These are phyloP conservation scores for Leucoma salicis DNA, from an alignment of 2,888 invertebrate genomes.

Conservation along the genomic window DNA sequence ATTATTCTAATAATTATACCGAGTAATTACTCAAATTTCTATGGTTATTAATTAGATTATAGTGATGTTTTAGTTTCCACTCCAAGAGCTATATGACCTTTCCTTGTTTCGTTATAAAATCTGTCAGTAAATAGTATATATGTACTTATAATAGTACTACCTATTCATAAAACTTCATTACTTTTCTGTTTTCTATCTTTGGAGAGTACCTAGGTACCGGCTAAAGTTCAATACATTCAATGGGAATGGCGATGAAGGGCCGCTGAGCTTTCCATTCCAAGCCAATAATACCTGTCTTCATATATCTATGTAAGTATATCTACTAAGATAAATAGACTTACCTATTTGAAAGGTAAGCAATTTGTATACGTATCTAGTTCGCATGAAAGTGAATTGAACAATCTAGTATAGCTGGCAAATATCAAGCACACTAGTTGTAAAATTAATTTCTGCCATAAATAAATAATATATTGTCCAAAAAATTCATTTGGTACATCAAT, in stretches of 20 bases:
- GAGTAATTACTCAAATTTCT: too few species aligned
- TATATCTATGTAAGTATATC: constrained; percentile 40
- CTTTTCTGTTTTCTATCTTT: constrained; percentile 19
- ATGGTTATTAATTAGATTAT: too few species aligned
- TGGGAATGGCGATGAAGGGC: constrained; percentile 39
- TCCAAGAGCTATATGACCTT: too few species aligned
- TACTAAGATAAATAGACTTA: constrained; percentile 60
- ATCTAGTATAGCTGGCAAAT: constrained; percentile 17
- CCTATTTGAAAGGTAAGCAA: constrained; percentile 67
- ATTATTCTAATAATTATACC: too few species aligned
- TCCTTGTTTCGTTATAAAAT: too few species aligned
- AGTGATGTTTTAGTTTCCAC: not conserved
- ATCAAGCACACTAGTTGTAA: too few species aligned
- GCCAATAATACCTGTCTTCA: constrained; percentile 46
- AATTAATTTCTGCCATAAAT: too few species aligned
- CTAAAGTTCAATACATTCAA: constrained; percentile 25
- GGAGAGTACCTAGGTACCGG: constrained; percentile 29
- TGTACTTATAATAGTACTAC: too few species aligned
- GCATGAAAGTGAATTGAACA: constrained; percentile 47
- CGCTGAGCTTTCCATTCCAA: constrained; percentile 43
- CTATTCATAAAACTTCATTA: constrained; percentile 19
- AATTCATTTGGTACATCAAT: too few species aligned
- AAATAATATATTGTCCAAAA: too few species aligned
- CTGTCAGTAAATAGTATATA: too few species aligned
- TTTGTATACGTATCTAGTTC: constrained; percentile 51